phyloP scores from a whole-genome alignment of 2,797 vertebrate species.

The Manis pentadactyla region DNA sequence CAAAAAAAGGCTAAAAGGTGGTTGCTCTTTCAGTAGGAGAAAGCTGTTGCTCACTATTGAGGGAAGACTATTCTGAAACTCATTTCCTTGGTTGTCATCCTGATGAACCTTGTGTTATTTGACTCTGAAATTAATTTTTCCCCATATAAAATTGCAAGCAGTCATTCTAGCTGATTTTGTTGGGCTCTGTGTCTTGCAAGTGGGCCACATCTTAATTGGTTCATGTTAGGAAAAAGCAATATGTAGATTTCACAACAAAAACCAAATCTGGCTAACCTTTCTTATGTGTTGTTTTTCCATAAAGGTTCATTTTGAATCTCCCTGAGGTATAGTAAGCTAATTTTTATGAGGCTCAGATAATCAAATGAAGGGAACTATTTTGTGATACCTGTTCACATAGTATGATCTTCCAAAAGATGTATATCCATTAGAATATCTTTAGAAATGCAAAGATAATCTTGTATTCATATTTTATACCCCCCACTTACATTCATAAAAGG shows the following conservation, averaged over 20 bases:
- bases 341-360: neutral
- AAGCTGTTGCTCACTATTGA: neutral
- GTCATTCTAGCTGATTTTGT: constrained; percentile 27
- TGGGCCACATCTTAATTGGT: neutral
- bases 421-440: neutral
- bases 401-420: neutral
- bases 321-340: neutral
- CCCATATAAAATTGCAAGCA: neutral
- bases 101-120: constrained; percentile 45
- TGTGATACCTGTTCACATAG: neutral
- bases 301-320: constrained; percentile 28
- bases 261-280: neutral
- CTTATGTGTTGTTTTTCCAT: neutral
- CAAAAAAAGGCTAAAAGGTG: neutral
- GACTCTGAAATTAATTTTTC: constrained; percentile 57
- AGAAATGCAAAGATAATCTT: constrained; percentile 37
- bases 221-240: neutral
- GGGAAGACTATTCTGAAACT: neutral
- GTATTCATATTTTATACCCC: neutral
- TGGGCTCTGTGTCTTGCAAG: neutral
- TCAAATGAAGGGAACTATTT: neutral
- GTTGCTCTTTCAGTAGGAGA: neutral
- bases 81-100: constrained; percentile 57
- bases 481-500: neutral
- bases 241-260: constrained; percentile 25